Percentiles rank a stretch among this genome's conserved stretches.
phyloP scores from a whole-genome alignment of 2,113 vertebrate genomes.

The Apteryx owenii region DNA sequence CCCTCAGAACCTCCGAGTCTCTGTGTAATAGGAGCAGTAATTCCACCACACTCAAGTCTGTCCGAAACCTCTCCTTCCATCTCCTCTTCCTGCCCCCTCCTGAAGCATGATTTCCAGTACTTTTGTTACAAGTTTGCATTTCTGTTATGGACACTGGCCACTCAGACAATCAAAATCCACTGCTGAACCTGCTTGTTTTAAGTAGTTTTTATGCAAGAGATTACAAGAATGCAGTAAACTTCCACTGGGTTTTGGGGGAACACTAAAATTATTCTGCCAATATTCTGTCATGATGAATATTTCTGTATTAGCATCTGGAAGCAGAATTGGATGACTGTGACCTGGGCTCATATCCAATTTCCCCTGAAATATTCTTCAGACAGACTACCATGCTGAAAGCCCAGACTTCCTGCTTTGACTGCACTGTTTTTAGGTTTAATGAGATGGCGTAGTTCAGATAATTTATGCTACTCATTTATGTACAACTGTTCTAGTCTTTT shows the following conservation, averaged over 20 bases:
- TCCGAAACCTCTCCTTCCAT: not conserved
- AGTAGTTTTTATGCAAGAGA: not conserved
- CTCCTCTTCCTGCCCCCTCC: not conserved
- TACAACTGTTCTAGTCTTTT: fast-evolving
- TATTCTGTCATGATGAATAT: not conserved
- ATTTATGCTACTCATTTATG: not conserved
- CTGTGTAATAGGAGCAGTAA: not conserved
- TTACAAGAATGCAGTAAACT: not conserved
- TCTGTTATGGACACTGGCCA: not conserved
- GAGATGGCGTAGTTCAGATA: not conserved
- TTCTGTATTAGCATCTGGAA: not conserved
- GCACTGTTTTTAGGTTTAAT: not conserved
- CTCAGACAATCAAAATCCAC: not conserved
- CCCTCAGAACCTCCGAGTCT: fast-evolving
- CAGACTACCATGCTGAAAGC: not conserved
- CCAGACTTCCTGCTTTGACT: not conserved
- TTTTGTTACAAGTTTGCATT: not conserved
- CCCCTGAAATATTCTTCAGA: not conserved
- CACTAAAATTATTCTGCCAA: not conserved
- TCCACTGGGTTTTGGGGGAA: not conserved
- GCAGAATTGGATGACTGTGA: not conserved
- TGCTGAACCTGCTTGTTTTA: not conserved
- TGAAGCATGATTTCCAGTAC: not conserved
- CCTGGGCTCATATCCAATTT: not conserved
- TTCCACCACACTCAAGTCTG: not conserved